phyloP scores from a whole-genome alignment of 2,888 invertebrate species.

The Plemyria rubiginata region DNA sequence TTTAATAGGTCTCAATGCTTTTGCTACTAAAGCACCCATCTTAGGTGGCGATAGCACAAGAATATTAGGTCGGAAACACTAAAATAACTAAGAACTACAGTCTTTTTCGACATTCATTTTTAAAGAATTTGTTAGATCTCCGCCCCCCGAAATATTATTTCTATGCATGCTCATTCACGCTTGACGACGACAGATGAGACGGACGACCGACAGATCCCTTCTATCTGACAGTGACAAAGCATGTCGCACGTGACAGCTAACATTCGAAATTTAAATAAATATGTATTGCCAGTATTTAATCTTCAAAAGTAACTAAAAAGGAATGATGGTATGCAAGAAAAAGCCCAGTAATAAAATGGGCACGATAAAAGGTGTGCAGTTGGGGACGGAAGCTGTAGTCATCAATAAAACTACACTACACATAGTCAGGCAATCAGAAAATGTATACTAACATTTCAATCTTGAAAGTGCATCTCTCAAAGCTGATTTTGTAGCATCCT shows the following conservation, averaged over 20 bases:
- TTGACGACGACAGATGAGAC: too few relatives aligned
- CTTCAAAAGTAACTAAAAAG: background rate
- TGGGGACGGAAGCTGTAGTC: too few relatives aligned
- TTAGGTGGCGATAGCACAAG: constrained; percentile 68
- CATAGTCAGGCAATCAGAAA: too few relatives aligned
- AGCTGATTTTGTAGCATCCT: constrained; percentile 55
- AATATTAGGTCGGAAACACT: constrained; percentile 33
- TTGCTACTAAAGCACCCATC: constrained; percentile 89
- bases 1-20: constrained; percentile 84
- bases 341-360: background rate
- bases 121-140: background rate
- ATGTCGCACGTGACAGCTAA: constrained; percentile 23
- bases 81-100: constrained; percentile 41
- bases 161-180: background rate
- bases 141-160: background rate
- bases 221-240: background rate
- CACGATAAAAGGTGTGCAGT: too few relatives aligned
- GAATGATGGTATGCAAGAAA: constrained; percentile 4
- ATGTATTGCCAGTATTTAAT: constrained; percentile 31
- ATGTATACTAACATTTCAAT: constrained; percentile 67
- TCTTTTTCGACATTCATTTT: constrained; percentile 34
- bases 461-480: constrained; percentile 65
- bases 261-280: constrained; percentile 44
- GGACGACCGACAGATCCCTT: background rate
- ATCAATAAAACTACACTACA: background rate